phyloP scores from a whole-genome alignment of 2,888 invertebrate genomes.

The Cryptus armator region DNA sequence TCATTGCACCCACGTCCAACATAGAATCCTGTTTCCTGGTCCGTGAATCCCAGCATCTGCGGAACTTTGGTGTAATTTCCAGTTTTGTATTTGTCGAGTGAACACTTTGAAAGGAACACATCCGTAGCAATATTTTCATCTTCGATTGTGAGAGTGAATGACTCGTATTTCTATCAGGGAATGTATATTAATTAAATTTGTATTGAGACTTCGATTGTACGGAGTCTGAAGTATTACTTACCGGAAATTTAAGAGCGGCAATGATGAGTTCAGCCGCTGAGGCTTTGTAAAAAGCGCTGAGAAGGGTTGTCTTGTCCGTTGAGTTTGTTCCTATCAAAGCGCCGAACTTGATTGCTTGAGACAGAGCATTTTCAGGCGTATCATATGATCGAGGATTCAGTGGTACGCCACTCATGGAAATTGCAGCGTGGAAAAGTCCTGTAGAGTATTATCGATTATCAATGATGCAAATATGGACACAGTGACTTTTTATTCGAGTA shows the following conservation, averaged over 20 bases:
- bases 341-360: slow-evolving; percentile 83
- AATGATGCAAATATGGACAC: neutral
- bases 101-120: slow-evolving; percentile 85
- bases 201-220: neutral
- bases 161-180: slow-evolving; percentile 68
- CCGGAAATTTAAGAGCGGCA: neutral
- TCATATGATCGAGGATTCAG: slow-evolving; percentile 85
- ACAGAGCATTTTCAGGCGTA: slow-evolving; percentile 51
- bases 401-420: slow-evolving; percentile 86
- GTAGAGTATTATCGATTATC: neutral
- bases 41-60: slow-evolving; percentile 86
- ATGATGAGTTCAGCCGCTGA: slow-evolving; percentile 82
- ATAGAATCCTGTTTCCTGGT: slow-evolving; percentile 80
- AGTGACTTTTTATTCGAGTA: neutral
- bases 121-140: slow-evolving; percentile 84
- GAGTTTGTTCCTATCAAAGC: slow-evolving; percentile 75
- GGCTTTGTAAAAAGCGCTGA: slow-evolving; percentile 83
- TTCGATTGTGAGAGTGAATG: slow-evolving; percentile 86
- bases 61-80: slow-evolving; percentile 86
- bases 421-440: slow-evolving; percentile 87
- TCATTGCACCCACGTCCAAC: slow-evolving; percentile 33
- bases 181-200: neutral
- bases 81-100: slow-evolving; percentile 83
- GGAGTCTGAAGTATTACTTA: too few species aligned
- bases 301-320: slow-evolving; percentile 78